phyloP scores from a whole-genome alignment of 1,140 invertebrate genomes.

The Lycorma delicatula region DNA sequence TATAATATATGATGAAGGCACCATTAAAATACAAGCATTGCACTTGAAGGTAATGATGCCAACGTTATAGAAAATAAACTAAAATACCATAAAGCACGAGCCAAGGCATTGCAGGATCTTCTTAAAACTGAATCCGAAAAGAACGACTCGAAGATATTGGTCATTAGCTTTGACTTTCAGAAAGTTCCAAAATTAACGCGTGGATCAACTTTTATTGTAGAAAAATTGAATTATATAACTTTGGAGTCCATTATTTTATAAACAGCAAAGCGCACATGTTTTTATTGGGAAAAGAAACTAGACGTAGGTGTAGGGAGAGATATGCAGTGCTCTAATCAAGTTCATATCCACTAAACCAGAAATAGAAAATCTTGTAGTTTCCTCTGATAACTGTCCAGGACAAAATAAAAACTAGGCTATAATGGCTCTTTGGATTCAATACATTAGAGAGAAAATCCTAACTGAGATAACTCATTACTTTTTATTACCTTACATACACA shows the following conservation, averaged over 20 bases:
- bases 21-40: too few species aligned
- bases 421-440: neutral
- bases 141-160: too few species aligned
- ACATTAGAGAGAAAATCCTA: neutral
- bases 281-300: conserved; percentile 21
- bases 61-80: too few species aligned
- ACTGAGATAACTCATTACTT: neutral
- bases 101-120: too few species aligned
- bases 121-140: too few species aligned
- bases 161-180: conserved; percentile 11
- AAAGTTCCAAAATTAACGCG: conserved; percentile 18
- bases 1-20: conserved; percentile 14
- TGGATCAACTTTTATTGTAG: conserved; percentile 18
- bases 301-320: conserved; percentile 15
- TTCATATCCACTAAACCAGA: conserved; percentile 2
- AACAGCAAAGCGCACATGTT: conserved; percentile 20
- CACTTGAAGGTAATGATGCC: too few species aligned
- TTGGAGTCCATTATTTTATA: conserved; percentile 22
- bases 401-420: conserved; percentile 7
- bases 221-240: conserved; percentile 23
- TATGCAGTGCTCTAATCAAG: conserved; percentile 7
- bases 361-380: conserved; percentile 11
- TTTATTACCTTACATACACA: conserved; percentile 6
- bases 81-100: too few species aligned
- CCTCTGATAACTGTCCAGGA: conserved; percentile 12